Percentiles rank a stretch among this genome's conserved stretches.
Evolutionary conservation across 2,113 vertebrate genomes (phyloP).

Genomic region (Seriola quinqueradiata): DNA sequence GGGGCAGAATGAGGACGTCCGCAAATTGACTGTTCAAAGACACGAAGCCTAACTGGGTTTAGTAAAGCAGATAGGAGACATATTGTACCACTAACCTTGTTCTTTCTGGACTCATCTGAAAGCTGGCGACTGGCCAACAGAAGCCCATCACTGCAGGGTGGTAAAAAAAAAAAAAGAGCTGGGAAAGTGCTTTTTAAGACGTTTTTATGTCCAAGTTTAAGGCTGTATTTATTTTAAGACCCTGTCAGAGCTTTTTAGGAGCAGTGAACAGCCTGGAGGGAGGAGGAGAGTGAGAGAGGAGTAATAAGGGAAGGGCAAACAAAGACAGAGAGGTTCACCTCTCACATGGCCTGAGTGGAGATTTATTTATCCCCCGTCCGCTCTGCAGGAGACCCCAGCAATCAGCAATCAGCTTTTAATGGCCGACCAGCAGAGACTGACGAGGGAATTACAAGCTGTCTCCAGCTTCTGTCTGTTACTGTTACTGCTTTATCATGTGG

Average conservation of each 20-base stretch:
- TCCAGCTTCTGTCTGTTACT: conserved; percentile 12
- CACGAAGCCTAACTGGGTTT: conserved; percentile 14
- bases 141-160: conserved; percentile 12
- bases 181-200: conserved; percentile 30
- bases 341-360: conserved; percentile 32
- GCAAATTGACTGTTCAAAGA: conserved; percentile 43
- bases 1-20: conserved; percentile 32
- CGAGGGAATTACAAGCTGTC: neutral
- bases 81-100: neutral
- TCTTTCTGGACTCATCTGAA: conserved; percentile 24
- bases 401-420: conserved; percentile 36
- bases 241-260: neutral
- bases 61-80: conserved; percentile 22
- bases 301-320: conserved; percentile 54
- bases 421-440: conserved; percentile 10
- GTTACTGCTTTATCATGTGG: conserved; percentile 1
- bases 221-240: conserved; percentile 48
- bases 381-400: conserved; percentile 41
- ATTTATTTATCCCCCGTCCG: conserved; percentile 24
- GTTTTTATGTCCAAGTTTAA: conserved; percentile 45
- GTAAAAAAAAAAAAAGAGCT: neutral
- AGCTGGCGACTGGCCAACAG: conserved; percentile 17
- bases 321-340: conserved; percentile 48
- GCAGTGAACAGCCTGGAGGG: conserved; percentile 5
- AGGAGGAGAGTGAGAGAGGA: neutral